A percentile compares a stretch with the other conserved stretches of the same genome.
phyloP scores from a whole-genome alignment of 1,140 invertebrate genomes.

The Hydropsyche tenuis region DNA sequence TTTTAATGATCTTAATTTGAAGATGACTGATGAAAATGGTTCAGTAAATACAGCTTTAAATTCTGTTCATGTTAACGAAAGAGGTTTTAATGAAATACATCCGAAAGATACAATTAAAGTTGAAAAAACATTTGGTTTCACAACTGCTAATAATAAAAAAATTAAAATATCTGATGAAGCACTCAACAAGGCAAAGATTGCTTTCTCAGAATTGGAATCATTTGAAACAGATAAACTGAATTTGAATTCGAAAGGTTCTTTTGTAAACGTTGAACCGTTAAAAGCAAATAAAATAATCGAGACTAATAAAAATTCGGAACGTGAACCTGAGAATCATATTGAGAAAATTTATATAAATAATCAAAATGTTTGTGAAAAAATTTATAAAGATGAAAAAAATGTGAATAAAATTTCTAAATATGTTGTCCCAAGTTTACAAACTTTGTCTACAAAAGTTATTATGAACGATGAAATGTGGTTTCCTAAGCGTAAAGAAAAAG shows the following conservation, averaged over 20 bases:
- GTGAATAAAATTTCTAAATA: constrained; percentile 22
- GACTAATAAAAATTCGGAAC: too few species aligned
- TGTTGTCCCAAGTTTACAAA: constrained; percentile 34
- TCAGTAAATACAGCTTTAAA: too few species aligned
- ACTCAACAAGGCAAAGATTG: constrained; percentile 45
- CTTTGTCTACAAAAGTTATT: neutral
- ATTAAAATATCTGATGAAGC: constrained; percentile 39
- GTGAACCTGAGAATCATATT: too few species aligned
- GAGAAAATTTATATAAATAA: too few species aligned
- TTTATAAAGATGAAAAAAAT: neutral
- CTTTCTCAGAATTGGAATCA: constrained; percentile 43
- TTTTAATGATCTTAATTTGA: constrained; percentile 49
- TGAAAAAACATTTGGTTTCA: constrained; percentile 43
- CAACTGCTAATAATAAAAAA: constrained; percentile 43
- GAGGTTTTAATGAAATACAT: too few species aligned
- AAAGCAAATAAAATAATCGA: too few species aligned
- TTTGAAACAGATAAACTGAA: too few species aligned
- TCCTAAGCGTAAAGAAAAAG: too few species aligned
- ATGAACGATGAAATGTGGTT: constrained; percentile 48
- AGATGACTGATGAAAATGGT: constrained; percentile 34
- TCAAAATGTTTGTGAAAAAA: neutral
- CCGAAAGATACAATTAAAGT: too few species aligned
- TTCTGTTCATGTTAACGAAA: too few species aligned
- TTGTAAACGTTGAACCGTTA: constrained; percentile 40
- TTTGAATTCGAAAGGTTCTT: constrained; percentile 50